Conservation (phyloP, 2,888 invertebrate genomes). For the Chesias legatella region DNA sequence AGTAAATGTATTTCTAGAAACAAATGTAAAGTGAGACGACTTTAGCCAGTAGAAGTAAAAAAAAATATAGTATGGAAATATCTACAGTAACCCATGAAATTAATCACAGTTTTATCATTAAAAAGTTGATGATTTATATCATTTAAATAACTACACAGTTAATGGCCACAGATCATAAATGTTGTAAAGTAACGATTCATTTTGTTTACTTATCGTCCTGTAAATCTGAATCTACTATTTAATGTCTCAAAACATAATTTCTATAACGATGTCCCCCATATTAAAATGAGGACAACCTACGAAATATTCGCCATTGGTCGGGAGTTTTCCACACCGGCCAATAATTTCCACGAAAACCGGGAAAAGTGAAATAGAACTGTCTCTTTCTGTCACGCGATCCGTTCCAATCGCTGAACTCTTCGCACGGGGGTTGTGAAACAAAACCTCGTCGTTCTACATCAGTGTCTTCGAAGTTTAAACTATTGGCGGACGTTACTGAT, state of each 20-base stretch:
- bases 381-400: slow-evolving; percentile 39
- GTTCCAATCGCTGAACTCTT: slow-evolving; percentile 46
- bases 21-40: too few relatives aligned
- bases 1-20: too few relatives aligned
- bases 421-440: slow-evolving; percentile 58
- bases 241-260: slow-evolving; percentile 7
- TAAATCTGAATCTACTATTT: slow-evolving; percentile 17
- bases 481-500: slow-evolving; percentile 65
- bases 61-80: too few relatives aligned
- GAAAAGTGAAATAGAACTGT: slow-evolving; percentile 50
- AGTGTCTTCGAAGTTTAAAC: slow-evolving; percentile 69
- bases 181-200: neutral
- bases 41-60: too few relatives aligned
- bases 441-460: slow-evolving; percentile 46
- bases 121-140: too few relatives aligned
- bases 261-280: slow-evolving; percentile 6
- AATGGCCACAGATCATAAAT: too few relatives aligned
- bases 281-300: slow-evolving; percentile 32
- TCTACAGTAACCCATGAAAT: too few relatives aligned
- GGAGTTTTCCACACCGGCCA: slow-evolving; percentile 43
- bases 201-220: slow-evolving; percentile 5
- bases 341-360: slow-evolving; percentile 57
- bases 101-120: too few relatives aligned
- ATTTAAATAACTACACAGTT: too few relatives aligned
- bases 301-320: slow-evolving; percentile 50